Percentiles rank a stretch among this genome's conserved stretches.
Conservation (phyloP, 2,113 vertebrate genomes). For the Noctilio leporinus region DNA sequence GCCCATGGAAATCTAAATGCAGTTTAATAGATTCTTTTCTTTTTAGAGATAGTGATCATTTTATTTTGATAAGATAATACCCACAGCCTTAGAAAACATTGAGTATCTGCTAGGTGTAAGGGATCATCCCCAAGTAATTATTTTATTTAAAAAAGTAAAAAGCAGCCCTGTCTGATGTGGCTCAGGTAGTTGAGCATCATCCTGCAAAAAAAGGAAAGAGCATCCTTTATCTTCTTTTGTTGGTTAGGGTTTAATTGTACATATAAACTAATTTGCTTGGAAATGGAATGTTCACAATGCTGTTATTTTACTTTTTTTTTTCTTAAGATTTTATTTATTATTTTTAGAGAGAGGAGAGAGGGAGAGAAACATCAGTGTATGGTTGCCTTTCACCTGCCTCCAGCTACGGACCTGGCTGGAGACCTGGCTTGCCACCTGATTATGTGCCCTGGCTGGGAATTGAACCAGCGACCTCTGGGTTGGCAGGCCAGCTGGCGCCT, state of each 20-base stretch:
- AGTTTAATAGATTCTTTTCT: background rate
- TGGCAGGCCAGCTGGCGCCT: too few relatives aligned
- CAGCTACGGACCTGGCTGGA: too few relatives aligned
- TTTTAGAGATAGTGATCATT: background rate
- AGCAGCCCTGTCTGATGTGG: too few relatives aligned
- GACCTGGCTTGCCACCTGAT: too few relatives aligned
- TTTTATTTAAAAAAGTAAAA: background rate
- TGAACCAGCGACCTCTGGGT: too few relatives aligned
- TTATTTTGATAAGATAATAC: slow-evolving; percentile 9
- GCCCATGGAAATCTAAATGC: background rate
- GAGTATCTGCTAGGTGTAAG: background rate
- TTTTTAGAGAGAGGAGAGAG: too few relatives aligned
- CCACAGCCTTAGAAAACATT: background rate
- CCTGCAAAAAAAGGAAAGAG: background rate
- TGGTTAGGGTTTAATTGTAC: background rate
- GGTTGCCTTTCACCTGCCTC: too few relatives aligned
- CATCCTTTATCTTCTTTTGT: background rate
- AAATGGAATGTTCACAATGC: background rate
- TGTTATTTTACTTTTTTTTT: background rate
- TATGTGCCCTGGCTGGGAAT: too few relatives aligned
- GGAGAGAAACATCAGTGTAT: too few relatives aligned
- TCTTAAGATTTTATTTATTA: too few relatives aligned
- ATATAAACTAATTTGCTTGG: background rate
- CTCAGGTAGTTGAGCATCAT: too few relatives aligned
- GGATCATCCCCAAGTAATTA: background rate